phyloP scores from a whole-genome alignment of 1,140 invertebrate species.

The Littorina saxatilis region DNA sequence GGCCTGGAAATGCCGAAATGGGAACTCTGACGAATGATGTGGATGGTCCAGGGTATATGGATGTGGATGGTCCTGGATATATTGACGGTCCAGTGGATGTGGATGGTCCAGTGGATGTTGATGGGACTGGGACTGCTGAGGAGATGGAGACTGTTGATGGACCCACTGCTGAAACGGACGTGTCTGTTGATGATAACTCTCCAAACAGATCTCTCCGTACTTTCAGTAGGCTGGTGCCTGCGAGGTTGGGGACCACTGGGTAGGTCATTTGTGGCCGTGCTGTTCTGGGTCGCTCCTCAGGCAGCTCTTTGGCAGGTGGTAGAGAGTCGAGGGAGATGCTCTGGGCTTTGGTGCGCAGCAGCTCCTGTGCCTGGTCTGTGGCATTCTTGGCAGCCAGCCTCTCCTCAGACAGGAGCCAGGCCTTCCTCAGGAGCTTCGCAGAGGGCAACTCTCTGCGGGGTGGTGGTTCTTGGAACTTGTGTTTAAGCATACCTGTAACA shows the following conservation, averaged over 20 bases:
- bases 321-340: neutral
- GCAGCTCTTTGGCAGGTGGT: neutral
- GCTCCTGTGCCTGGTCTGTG: neutral
- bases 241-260: neutral
- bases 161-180: too few relatives aligned
- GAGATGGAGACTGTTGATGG: too few relatives aligned
- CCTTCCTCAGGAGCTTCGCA: neutral
- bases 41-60: too few relatives aligned
- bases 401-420: neutral
- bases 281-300: neutral
- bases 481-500: neutral
- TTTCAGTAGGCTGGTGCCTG: neutral
- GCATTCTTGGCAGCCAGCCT: neutral
- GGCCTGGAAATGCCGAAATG: too few relatives aligned
- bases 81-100: too few relatives aligned
- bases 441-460: neutral
- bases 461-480: slow-evolving; percentile 12
- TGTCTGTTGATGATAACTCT: too few relatives aligned
- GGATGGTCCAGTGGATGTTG: too few relatives aligned
- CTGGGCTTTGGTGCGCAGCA: neutral
- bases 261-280: neutral
- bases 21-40: too few relatives aligned
- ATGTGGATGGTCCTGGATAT: too few relatives aligned
- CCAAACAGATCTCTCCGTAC: neutral
- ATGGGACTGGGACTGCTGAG: too few relatives aligned